These are phyloP conservation scores for Branchipolynoe longqiensis DNA, from an alignment of 2,888 invertebrate genomes.

Conservation along the genomic window DNA sequence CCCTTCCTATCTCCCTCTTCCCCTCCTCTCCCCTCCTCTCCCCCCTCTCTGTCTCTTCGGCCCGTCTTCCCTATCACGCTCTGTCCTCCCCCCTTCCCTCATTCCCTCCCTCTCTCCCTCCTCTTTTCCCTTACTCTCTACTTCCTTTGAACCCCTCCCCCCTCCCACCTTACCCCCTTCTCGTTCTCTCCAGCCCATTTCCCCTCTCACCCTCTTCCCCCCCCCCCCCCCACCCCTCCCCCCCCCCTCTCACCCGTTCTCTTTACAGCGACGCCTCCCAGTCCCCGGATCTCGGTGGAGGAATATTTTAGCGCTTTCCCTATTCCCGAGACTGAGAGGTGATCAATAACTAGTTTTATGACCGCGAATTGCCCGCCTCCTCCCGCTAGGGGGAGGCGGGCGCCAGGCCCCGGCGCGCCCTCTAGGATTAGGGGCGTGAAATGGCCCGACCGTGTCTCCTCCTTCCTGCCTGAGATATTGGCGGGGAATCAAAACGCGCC, in stretches of 20 bases:
- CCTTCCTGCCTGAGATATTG: conserved; percentile 20
- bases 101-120: too few relatives aligned
- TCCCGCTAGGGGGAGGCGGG: not conserved
- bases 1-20: too few relatives aligned
- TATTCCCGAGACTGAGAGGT: conserved; percentile 27
- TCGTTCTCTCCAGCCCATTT: not conserved
- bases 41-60: too few relatives aligned
- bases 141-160: too few relatives aligned
- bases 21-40: too few relatives aligned
- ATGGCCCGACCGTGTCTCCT: not conserved
- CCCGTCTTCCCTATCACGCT: too few relatives aligned
- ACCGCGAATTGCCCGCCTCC: not conserved
- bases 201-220: not conserved
- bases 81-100: too few relatives aligned
- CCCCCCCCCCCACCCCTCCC: not conserved
- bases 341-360: conserved; percentile 47
- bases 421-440: conserved; percentile 38
- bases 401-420: not conserved
- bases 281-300: too few relatives aligned
- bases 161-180: not conserved
- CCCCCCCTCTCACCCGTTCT: not conserved
- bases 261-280: too few relatives aligned
- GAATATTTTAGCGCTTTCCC: too few relatives aligned
- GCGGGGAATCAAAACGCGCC: conserved; percentile 35
- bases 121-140: too few relatives aligned